A percentile compares a stretch with the other conserved stretches of the same genome.
These are phyloP conservation scores for Premnoplex brunnescens DNA, from an alignment of 2,797 vertebrate species.

Conservation along the genomic window DNA sequence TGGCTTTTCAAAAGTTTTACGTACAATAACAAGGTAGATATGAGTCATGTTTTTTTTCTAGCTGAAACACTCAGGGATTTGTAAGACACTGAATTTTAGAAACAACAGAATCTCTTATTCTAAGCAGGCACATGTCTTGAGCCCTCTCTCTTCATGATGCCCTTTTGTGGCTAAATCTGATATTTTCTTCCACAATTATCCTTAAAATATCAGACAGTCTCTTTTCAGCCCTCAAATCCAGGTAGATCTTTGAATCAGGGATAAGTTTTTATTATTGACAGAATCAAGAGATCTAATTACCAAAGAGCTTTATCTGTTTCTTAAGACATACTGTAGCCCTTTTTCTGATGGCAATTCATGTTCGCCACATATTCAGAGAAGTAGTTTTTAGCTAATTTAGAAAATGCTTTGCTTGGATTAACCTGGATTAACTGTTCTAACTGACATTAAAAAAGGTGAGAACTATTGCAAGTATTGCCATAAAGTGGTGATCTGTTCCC, in stretches of 20 bases:
- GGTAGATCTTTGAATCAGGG: neutral
- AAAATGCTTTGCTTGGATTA: neutral
- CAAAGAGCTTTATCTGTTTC: neutral
- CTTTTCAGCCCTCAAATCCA: neutral
- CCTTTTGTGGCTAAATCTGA: neutral
- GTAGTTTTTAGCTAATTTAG: neutral
- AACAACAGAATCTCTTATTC: neutral
- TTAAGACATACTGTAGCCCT: neutral
- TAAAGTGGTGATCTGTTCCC: neutral
- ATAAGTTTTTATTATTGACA: neutral
- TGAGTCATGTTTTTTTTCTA: neutral
- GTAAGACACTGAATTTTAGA: neutral
- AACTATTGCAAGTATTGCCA: neutral
- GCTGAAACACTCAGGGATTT: neutral
- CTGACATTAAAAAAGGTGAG: neutral
- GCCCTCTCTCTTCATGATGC: neutral
- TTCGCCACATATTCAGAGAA: rapidly evolving
- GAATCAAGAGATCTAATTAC: neutral
- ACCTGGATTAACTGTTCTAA: neutral
- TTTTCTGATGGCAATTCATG: neutral
- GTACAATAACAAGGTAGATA: neutral
- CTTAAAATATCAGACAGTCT: neutral
- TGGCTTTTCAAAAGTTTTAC: neutral
- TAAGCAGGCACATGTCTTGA: neutral
- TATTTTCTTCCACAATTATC: neutral